Base-by-base conservation (phyloP, 2,888 invertebrate genomes). In the Tetragonisca angustula region DNA sequence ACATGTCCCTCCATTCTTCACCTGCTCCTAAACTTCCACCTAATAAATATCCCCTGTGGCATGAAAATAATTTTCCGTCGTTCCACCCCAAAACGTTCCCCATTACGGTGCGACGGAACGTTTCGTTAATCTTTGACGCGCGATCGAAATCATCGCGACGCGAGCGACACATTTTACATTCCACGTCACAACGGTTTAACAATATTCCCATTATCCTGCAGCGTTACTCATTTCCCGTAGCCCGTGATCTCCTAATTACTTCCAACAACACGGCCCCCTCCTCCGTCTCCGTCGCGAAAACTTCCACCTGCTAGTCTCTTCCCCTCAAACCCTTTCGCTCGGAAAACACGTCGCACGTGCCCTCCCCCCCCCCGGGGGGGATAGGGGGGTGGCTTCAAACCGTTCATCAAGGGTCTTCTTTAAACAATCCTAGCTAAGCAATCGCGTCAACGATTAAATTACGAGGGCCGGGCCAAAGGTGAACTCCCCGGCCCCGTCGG, bases 361-460 rank as follows among this genome's bases (percentile, higher is more conserved):
- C n/a, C 13, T 6, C 32, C 32, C 32, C 32, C 32, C 32, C n/a
- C n/a, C 32, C 32, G 4, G 32, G 32, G 27, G 27, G 4, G 32
- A 4, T 3, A 27, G 27, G 27, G 27, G 27, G 2, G 36, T n/a
- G 11, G 24, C 4, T 19, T 32, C 36, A 54, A 65, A 43, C 74
- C 43, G 65, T 67, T 75, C 65, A 54, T 65, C 36, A 27, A 36
- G 52, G 27, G 54, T 52, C 50, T 75, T 67, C 74, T 67, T 76
- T 69, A 76, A 69, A 69, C 69, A 67, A n/a, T 49, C 49, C n/a
- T 15, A 17, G 54, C 54, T 65, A 24, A 59, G 74, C 80, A 76
- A 77, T 77, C 80, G 71, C 71, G 76, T 71, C 73, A 79, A 64
- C 77, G 80, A 85, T 85, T 80, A 77, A 83, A 84, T 83, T 84